These are phyloP conservation scores for Numenius phaeopus DNA, from an alignment of 2,797 vertebrate genomes.

Conservation along the genomic window DNA sequence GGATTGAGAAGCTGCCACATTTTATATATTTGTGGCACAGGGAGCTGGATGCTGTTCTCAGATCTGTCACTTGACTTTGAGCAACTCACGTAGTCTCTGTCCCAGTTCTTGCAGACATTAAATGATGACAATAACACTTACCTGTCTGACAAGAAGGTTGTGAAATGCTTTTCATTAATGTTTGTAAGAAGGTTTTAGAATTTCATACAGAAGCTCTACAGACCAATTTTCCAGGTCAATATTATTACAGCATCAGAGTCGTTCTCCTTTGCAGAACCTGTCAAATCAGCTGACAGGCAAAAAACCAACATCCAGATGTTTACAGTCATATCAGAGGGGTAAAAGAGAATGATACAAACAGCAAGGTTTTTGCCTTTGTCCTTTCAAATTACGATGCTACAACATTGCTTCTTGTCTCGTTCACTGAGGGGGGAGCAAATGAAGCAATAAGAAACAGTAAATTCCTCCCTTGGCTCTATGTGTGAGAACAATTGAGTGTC, in stretches of 20 bases:
- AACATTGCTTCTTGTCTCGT: not conserved
- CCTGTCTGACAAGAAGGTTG: slow-evolving; percentile 9
- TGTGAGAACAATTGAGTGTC: not conserved
- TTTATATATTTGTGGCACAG: not conserved
- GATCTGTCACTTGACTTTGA: not conserved
- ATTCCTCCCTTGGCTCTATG: not conserved
- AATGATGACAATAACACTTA: not conserved
- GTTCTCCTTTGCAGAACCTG: not conserved
- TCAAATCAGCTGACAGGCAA: not conserved
- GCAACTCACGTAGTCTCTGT: not conserved
- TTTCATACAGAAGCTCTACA: not conserved
- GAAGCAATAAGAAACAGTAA: not conserved
- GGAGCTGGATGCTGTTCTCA: not conserved
- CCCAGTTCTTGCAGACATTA: not conserved
- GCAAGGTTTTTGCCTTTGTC: not conserved
- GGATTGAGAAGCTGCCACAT: not conserved
- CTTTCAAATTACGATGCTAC: not conserved
- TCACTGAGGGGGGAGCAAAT: not conserved
- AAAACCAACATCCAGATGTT: not conserved
- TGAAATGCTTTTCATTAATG: slow-evolving; percentile 13
- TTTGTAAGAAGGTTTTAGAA: slow-evolving; percentile 1
- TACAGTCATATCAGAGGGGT: not conserved
- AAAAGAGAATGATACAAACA: not conserved
- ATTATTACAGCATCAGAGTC: not conserved
- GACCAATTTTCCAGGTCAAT: not conserved